phyloP scores from a whole-genome alignment of 2,888 invertebrate species.

The Dysmachus trigonus region DNA sequence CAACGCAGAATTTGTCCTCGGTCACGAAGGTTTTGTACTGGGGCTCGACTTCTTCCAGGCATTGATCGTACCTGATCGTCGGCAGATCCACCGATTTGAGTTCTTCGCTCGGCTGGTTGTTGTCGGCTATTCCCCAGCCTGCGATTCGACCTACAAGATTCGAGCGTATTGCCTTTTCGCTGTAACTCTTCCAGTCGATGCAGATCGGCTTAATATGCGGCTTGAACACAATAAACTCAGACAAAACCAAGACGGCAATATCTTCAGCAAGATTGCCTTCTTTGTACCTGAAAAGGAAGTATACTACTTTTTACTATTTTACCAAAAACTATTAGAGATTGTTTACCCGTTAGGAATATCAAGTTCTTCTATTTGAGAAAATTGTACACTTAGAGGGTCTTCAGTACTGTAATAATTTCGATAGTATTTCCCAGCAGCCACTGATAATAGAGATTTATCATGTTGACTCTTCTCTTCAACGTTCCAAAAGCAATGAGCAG shows the following conservation, averaged over 20 bases:
- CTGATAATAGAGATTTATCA: slow-evolving; percentile 29
- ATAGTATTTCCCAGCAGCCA: slow-evolving; percentile 51
- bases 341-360: slow-evolving; percentile 43
- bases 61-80: slow-evolving; percentile 50
- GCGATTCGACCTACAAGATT: slow-evolving; percentile 49
- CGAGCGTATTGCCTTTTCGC: slow-evolving; percentile 34
- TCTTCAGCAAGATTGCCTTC: too few relatives aligned
- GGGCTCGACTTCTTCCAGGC: slow-evolving; percentile 47
- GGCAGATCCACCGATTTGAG: slow-evolving; percentile 50
- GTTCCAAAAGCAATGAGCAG: slow-evolving; percentile 54
- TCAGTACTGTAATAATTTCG: slow-evolving; percentile 41
- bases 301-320: not conserved
- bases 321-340: not conserved
- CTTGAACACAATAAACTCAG: slow-evolving; percentile 53
- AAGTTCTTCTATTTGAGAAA: slow-evolving; percentile 45
- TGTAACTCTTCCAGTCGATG: too few relatives aligned
- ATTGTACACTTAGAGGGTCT: slow-evolving; percentile 48
- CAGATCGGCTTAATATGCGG: too few relatives aligned
- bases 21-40: slow-evolving; percentile 52
- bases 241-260: slow-evolving; percentile 58
- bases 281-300: slow-evolving; percentile 44
- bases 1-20: slow-evolving; percentile 55
- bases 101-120: slow-evolving; percentile 42
- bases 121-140: slow-evolving; percentile 53
- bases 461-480: not conserved